These are phyloP conservation scores for Caenorhabditis afra DNA, from an alignment of 2,888 invertebrate species.

Conservation along the genomic window DNA sequence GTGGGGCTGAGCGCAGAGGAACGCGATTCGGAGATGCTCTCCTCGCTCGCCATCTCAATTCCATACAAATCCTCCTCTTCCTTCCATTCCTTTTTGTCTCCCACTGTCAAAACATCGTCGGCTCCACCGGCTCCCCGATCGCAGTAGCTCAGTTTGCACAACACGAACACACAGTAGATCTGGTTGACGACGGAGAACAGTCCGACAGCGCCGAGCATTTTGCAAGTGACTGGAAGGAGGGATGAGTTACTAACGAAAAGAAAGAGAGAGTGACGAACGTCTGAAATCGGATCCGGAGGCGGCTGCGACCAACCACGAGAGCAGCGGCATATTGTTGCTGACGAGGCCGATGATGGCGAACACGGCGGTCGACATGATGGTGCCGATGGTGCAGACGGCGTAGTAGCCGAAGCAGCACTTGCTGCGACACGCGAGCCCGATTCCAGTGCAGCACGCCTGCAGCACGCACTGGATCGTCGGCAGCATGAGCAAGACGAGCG, in stretches of 20 bases:
- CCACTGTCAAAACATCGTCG: neutral
- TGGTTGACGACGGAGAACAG: neutral
- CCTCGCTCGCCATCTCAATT: no score
- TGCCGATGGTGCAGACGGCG: neutral
- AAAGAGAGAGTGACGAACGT: neutral
- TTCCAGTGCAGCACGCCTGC: neutral
- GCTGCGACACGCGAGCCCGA: neutral
- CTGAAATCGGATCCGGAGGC: neutral
- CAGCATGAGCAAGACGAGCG: no score
- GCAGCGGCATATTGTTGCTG: neutral
- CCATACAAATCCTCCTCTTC: no score
- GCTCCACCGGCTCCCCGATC: neutral
- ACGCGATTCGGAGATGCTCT: no score
- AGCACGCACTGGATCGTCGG: no score
- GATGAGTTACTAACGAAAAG: neutral
- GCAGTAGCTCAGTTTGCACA: slow-evolving; percentile 7
- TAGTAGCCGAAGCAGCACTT: slow-evolving; percentile 5
- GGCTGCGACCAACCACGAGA: neutral
- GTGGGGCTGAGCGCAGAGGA: no score
- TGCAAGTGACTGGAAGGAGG: neutral
- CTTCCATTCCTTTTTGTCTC: no score
- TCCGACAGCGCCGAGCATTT: neutral
- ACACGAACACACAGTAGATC: neutral
- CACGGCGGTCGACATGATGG: neutral
- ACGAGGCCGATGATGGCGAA: neutral